phyloP scores from a whole-genome alignment of 2,113 vertebrate genomes.

The Desmodus rotundus region DNA sequence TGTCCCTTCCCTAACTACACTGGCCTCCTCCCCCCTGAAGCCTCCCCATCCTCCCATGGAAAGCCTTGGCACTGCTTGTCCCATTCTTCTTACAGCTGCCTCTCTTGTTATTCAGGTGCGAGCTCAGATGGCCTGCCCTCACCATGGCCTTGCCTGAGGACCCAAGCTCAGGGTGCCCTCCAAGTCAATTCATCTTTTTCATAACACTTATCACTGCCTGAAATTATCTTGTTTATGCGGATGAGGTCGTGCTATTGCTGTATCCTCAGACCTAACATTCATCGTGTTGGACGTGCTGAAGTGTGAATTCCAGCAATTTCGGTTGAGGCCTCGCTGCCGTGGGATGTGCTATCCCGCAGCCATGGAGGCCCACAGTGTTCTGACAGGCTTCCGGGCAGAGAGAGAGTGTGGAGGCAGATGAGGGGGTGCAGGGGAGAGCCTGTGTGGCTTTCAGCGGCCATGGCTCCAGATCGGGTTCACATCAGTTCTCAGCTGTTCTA shows the following conservation, averaged over 20 bases:
- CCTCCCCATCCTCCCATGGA: accelerated
- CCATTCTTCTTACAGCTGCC: neutral
- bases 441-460: neutral
- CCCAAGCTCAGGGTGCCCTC: neutral
- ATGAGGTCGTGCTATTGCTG: neutral
- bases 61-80: neutral
- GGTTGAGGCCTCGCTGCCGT: accelerated
- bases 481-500: neutral
- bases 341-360: no score
- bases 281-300: neutral
- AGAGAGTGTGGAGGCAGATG: neutral
- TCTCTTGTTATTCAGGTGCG: neutral
- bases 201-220: neutral
- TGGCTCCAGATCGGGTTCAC: neutral
- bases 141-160: neutral
- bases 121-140: neutral
- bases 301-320: neutral
- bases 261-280: neutral
- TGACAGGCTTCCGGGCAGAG: neutral
- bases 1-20: neutral
- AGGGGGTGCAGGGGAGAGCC: neutral
- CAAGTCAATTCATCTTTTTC: neutral
- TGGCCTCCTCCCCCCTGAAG: neutral
- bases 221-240: neutral
- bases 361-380: neutral